Evolutionary conservation across 2,888 invertebrate genomes (phyloP).

Genomic region (Enoplolaimus lenunculus): DNA sequence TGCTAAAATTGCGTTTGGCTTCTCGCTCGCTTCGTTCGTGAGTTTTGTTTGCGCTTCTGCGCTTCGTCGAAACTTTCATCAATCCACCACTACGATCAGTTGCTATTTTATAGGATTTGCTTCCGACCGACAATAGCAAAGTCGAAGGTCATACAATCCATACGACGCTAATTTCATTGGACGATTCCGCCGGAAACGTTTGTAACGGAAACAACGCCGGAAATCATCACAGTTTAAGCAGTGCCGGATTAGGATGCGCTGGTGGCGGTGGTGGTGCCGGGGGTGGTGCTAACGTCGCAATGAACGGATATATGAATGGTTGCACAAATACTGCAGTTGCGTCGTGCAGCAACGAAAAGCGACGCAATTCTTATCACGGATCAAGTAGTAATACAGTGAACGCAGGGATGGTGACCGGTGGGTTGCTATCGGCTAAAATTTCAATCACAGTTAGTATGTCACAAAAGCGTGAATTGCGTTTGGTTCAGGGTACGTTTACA

Average conservation of each 20-base stretch:
- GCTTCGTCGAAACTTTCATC: too few relatives aligned
- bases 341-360: not conserved
- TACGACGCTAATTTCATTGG: not conserved
- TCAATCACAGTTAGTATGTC: constrained; percentile 29
- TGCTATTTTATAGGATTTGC: constrained; percentile 2
- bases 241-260: not conserved
- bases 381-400: not conserved
- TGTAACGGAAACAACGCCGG: not conserved
- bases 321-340: not conserved
- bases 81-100: too few relatives aligned
- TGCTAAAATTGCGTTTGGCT: too few relatives aligned
- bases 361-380: not conserved
- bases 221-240: not conserved
- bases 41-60: too few relatives aligned
- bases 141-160: constrained; percentile 17
- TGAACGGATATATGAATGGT: not conserved
- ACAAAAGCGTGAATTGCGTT: constrained; percentile 36
- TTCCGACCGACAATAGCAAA: constrained; percentile 15
- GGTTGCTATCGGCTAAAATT: constrained; percentile 22
- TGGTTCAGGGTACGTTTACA: constrained; percentile 35
- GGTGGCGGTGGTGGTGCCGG: not conserved
- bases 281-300: not conserved
- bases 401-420: not conserved
- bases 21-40: too few relatives aligned
- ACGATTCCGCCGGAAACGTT: too few relatives aligned